These are phyloP conservation scores for Neodiprion pinetum DNA, from an alignment of 1,140 invertebrate genomes.

Conservation along the genomic window DNA sequence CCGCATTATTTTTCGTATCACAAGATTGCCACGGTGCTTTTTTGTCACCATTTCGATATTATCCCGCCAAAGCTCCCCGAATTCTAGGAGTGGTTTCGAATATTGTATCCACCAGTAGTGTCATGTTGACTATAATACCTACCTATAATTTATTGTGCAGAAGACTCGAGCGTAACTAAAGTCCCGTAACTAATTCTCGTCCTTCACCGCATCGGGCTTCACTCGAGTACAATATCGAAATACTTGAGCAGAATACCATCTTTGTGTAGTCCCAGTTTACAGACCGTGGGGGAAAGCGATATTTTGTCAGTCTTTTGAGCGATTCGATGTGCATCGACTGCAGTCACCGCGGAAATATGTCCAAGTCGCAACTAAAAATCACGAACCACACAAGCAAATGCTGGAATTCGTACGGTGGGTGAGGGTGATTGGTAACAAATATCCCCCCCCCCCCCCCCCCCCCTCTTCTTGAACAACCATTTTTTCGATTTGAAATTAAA, in stretches of 20 bases:
- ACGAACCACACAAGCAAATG: background rate
- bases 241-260: constrained; percentile 30
- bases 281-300: constrained; percentile 34
- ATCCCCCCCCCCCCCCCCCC: constrained; percentile 8
- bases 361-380: background rate
- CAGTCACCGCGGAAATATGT: constrained; percentile 14
- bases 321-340: constrained; percentile 48
- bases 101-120: background rate
- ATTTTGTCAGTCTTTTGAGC: constrained; percentile 43
- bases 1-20: background rate
- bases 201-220: constrained; percentile 32
- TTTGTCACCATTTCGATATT: background rate
- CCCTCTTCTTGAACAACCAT: background rate
- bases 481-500: background rate
- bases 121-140: background rate
- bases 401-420: constrained; percentile 9
- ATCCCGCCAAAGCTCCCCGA: background rate
- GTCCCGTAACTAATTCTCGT: constrained; percentile 37
- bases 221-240: constrained; percentile 43
- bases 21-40: background rate
- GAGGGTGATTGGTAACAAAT: constrained; percentile 16
- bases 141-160: constrained; percentile 40
- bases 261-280: constrained; percentile 45
- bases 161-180: constrained; percentile 42
- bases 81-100: background rate